Evolutionary conservation across 1,140 invertebrate genomes (phyloP), one percentile per base, ranked within the genome.

Genomic region (Drosophila repleta): DNA sequence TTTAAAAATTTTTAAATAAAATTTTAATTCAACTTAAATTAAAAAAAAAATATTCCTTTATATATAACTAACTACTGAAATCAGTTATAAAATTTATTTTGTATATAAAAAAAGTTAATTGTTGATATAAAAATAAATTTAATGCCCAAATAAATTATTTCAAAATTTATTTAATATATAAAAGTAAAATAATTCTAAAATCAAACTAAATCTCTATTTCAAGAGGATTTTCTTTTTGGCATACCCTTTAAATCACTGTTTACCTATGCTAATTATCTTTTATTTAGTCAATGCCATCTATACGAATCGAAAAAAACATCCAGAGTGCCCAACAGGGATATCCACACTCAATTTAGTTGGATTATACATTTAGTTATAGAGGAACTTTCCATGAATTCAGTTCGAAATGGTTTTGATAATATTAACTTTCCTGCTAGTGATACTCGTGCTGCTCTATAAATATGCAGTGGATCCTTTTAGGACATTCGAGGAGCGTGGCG

Each of bases 371-470:
- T 17, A 67, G 69, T 58, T 48, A 11, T 5, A n/a, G 13, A 26
- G 21, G 10, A 4, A 7, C 10, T 3, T 15, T 48, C 24, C 29
- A n/a, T n/a, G 6, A n/a, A 15, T 11, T 6, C 69, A 66, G 29
- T 41, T 67, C 48, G 17, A 24, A 10, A 72, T 67, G 69, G 55
- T 49, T 20, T 17, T 67, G 15, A 72, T 60, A 15, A 4, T 67
- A 1, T 10, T 60, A 0, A 29, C 35, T 3, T 21, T 72, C 1
- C 10, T 60, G 6, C 11, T 58, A 1, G 51, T 73, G 6, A 0
- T 87, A 0, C 13, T 76, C 2, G 49, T 52, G 6, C 45, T 87
- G 74, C 49, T 87, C 18, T 87, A 87, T 15, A 75, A 73, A 45
- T 61, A 73, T 43, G 69, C 67, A 3, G 60, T 74, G 48, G 43